Percentiles rank a stretch among this genome's conserved stretches.
These are phyloP conservation scores for Tautogolabrus adspersus DNA, from an alignment of 2,113 vertebrate genomes.

Conservation along the genomic window DNA sequence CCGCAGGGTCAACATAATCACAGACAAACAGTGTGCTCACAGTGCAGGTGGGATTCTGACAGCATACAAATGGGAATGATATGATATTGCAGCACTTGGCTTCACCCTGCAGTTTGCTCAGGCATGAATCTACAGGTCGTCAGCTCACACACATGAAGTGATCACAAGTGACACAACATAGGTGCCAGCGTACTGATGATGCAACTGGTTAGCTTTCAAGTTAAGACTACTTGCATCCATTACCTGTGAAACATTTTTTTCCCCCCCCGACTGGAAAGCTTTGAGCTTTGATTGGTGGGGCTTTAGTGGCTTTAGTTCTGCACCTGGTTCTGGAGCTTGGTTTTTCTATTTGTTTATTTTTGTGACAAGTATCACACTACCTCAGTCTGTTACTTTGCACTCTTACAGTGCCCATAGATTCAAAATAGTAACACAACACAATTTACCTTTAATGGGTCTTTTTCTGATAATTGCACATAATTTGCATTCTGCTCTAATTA, in stretches of 20 bases:
- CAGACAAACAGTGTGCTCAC: slow-evolving; percentile 55
- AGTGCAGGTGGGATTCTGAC: slow-evolving; percentile 65
- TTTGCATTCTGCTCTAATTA: slow-evolving; percentile 20
- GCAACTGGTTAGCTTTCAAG: slow-evolving; percentile 25
- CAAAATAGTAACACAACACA: background rate
- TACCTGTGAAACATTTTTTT: background rate
- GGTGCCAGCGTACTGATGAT: slow-evolving; percentile 13
- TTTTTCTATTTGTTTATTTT: too few species aligned
- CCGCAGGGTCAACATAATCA: slow-evolving; percentile 57
- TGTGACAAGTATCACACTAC: too few species aligned
- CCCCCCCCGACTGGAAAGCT: background rate
- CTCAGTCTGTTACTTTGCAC: background rate
- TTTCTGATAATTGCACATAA: background rate
- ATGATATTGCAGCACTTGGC: slow-evolving; percentile 58
- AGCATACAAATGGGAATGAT: slow-evolving; percentile 66
- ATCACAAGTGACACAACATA: slow-evolving; percentile 23
- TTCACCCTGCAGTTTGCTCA: slow-evolving; percentile 43
- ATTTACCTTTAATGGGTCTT: slow-evolving; percentile 4
- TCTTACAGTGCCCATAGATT: background rate
- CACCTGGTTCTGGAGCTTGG: too few species aligned
- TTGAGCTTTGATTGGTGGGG: background rate
- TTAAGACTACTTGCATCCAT: background rate
- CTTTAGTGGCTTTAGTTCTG: background rate
- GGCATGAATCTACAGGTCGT: slow-evolving; percentile 39
- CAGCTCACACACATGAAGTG: slow-evolving; percentile 10